phyloP scores from a whole-genome alignment of 2,888 invertebrate genomes.

The Drosophila recens region DNA sequence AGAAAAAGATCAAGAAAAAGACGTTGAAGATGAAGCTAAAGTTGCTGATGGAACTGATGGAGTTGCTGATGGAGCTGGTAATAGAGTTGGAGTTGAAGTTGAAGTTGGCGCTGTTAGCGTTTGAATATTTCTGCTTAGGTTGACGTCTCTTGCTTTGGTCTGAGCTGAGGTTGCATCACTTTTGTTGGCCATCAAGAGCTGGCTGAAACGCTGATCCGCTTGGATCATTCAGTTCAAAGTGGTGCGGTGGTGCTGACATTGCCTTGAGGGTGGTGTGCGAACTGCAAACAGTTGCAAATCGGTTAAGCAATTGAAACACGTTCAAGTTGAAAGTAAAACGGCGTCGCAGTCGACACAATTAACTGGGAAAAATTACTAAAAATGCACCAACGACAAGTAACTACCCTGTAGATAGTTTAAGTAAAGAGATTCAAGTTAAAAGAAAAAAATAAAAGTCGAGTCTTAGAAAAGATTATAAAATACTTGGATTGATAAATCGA shows the following conservation, averaged over 20 bases:
- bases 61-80: not conserved
- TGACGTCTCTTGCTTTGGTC: slow-evolving; percentile 34
- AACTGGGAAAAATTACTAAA: slow-evolving; percentile 5
- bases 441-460: no score
- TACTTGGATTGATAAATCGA: not conserved
- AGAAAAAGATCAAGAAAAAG: not conserved
- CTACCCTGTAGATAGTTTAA: slow-evolving; percentile 6
- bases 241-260: slow-evolving; percentile 27
- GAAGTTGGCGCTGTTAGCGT: not conserved
- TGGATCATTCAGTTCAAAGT: slow-evolving; percentile 12
- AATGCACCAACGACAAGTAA: not conserved
- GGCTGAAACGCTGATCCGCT: slow-evolving; percentile 16
- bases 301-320: slow-evolving; percentile 50
- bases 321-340: slow-evolving; percentile 51
- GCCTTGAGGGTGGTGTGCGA: slow-evolving; percentile 32
- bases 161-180: slow-evolving; percentile 60
- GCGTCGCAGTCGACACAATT: slow-evolving; percentile 36
- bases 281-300: slow-evolving; percentile 50
- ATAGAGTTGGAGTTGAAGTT: not conserved
- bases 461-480: not conserved
- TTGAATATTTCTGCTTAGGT: slow-evolving; percentile 63
- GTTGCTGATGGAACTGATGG: not conserved
- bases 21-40: slow-evolving; percentile 1
- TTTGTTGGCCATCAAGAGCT: slow-evolving; percentile 43
- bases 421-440: no score